Evolutionary conservation across 2,113 vertebrate genomes (phyloP), one percentile per base, ranked within the genome.

Genomic region (Mungos mungo): DNA sequence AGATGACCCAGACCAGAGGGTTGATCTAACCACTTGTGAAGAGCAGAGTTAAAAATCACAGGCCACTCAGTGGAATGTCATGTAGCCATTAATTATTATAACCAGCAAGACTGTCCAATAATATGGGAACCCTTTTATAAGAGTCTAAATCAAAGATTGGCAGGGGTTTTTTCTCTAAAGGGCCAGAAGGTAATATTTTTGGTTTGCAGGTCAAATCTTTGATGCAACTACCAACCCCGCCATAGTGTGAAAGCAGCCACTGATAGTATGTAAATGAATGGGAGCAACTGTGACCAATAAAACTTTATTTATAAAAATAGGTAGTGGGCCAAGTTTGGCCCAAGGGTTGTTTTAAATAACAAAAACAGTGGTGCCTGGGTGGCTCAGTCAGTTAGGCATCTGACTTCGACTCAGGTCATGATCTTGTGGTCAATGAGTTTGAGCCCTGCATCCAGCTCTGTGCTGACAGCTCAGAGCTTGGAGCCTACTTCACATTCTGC

Each of bases 271-370:
- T 66, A 81, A 94, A 74, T 6, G 38, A 79, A 38, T 65, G 8
- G 18, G 50, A 3, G 11, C n/a, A 63, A 54, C 18, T 38, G n/a
- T 92, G n/a, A 69, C 60, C 69, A 92, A 52, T 76, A 38, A 95
- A 96, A 82, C 50, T 96, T 96, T 92, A 93, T 96, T 97, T 88
- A 76, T 19, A 93, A 72, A 93, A 85, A 65, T 9, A 57, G 21
- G 11, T 33, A 74, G 15, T n/a, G 80, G 65, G 31, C 33, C 4
- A 1, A 10, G 79, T 88, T 47, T 91, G 77, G 13, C 60, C 76
- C 23, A 13, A 63, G 29, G 57, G 41, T 23, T 83, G 31, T 69
- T 89, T 33, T 50, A 93, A 89, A 77, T 10, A 10, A 77, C 41
- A 68, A 52, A 80, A 71, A 29, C 25, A 93, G 15, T 5, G 52